Base-by-base conservation (phyloP, 1,140 invertebrate species). In the Drosophila sucinea region DNA sequence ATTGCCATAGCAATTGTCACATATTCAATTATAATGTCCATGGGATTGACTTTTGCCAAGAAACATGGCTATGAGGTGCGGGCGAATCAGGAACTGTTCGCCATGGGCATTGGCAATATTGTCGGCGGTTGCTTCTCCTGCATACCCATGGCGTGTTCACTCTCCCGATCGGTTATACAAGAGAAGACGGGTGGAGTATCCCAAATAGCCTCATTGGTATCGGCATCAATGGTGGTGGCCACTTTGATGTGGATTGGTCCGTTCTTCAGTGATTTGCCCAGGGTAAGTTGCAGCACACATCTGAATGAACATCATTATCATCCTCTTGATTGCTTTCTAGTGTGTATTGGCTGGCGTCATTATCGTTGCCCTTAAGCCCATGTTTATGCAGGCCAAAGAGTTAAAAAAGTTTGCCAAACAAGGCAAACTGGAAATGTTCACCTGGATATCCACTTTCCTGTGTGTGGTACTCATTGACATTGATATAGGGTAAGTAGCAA, bases 11-110 rank as follows among this genome's bases (percentile, higher is more conserved):
- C 97, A 1, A 95, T 99, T 91, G 96, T 99, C 0, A 96, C 96
- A 0, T 99, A 98, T 92, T 97, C 97, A 1, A 95, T 98, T 35
- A 95, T 96, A 3, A 96, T 99, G 93, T 99, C 98, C 1, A 97
- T 99, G 96, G 96, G 96, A 0, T 94, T 98, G 67, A 97, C 98
- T 56, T 97, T 98, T 92, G 97, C 98, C 1, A 94, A 95, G 76
- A 98, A 98, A 92, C 93, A 96, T 65, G 95, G 96, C 73, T 99
- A 99, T 87, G 95, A 97, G 75, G 94, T 99, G 1, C 94, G 97
- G 75, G 93, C 97, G 0, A 99, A 98, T 92, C 98, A 99, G 92
- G 98, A 98, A 92, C 91, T 97, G 0, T 91, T 97, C 54, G 96
- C 96, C 3, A 92, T 95, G 93, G 96, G 97, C 30, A 76, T 95